A percentile compares a stretch with the other conserved stretches of the same genome.
phyloP scores from a whole-genome alignment of 2,113 vertebrate genomes.

The Copsychus sechellarum region DNA sequence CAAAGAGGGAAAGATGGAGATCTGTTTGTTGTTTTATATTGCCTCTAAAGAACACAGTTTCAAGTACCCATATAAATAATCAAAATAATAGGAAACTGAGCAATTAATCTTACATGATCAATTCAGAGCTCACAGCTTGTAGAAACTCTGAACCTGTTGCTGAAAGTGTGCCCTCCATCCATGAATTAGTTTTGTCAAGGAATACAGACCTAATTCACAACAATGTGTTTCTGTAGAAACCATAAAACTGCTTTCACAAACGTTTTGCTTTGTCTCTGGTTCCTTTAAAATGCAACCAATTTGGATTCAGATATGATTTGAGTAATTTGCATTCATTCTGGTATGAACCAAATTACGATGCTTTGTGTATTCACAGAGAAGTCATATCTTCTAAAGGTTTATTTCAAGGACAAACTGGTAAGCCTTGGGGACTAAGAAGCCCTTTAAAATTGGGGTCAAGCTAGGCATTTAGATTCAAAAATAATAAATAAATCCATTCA shows the following conservation, averaged over 20 bases:
- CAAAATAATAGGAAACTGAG: background rate
- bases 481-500: conserved; percentile 18
- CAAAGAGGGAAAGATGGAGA: background rate
- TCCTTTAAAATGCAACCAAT: background rate
- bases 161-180: background rate
- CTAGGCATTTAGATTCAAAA: conserved; percentile 17
- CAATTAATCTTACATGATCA: background rate
- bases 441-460: background rate
- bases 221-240: background rate
- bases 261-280: background rate
- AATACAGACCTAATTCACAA: background rate
- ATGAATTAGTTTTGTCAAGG: background rate
- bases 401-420: conserved; percentile 1
- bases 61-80: background rate
- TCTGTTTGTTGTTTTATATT: background rate
- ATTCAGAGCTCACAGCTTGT: background rate
- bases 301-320: background rate
- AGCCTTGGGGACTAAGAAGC: background rate
- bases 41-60: background rate
- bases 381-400: background rate
- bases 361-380: background rate
- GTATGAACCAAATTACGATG: background rate
- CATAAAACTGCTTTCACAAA: background rate
- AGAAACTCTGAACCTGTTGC: background rate
- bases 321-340: background rate